Conservation (phyloP, 2,888 invertebrate species). For the Callosobruchus maculatus region DNA sequence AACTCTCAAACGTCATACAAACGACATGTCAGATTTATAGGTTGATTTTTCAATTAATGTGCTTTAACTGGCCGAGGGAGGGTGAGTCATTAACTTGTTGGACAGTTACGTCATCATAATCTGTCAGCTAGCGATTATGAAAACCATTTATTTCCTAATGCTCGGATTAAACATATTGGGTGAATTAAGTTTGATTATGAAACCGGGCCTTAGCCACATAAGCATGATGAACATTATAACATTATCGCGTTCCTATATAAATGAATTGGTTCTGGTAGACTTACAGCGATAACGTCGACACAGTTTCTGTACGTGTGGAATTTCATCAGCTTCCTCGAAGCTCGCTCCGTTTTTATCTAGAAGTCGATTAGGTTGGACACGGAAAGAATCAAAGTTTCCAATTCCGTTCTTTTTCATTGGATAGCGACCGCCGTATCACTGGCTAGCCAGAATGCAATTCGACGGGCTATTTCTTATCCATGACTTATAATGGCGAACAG, state of each 20-base stretch:
- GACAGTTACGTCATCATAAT: too few relatives aligned
- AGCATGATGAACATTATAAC: not conserved
- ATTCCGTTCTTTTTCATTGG: not conserved
- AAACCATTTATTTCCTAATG: too few relatives aligned
- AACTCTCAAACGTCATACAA: too few relatives aligned
- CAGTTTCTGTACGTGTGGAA: not conserved
- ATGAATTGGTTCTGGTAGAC: not conserved
- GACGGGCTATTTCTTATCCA: not conserved
- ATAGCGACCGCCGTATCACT: not conserved
- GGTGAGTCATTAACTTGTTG: too few relatives aligned
- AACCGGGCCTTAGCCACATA: too few relatives aligned
- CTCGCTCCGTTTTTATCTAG: not conserved
- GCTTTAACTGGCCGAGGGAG: too few relatives aligned
- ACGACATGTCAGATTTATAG: too few relatives aligned
- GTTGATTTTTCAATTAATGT: too few relatives aligned
- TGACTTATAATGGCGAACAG: not conserved
- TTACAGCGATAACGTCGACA: not conserved
- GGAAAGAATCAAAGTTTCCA: not conserved
- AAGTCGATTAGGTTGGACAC: not conserved
- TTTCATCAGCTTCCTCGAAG: not conserved
- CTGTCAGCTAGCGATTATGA: too few relatives aligned
- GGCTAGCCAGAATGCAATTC: not conserved
- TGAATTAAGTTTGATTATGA: too few relatives aligned
- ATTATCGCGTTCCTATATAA: not conserved
- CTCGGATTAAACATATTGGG: too few relatives aligned